These are phyloP conservation scores for Thunnus thynnus DNA, from an alignment of 2,113 vertebrate species.

Conservation along the genomic window DNA sequence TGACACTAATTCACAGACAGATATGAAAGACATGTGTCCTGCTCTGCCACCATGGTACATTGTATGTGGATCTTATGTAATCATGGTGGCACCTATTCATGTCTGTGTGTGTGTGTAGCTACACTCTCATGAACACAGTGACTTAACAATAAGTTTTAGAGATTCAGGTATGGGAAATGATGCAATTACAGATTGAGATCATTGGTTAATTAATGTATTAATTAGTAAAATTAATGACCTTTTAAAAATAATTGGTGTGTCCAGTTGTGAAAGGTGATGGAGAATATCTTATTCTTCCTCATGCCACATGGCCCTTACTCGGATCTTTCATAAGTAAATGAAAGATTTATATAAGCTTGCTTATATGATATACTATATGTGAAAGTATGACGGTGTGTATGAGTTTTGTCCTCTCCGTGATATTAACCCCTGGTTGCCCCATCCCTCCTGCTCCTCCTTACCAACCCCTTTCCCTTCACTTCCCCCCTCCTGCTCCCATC, in stretches of 20 bases:
- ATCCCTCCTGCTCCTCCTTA: conserved; percentile 27
- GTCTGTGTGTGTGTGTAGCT: not conserved
- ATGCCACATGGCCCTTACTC: not conserved
- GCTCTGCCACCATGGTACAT: conserved; percentile 3
- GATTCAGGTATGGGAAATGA: not conserved
- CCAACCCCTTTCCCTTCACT: conserved; percentile 5
- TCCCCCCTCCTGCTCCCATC: conserved; percentile 54
- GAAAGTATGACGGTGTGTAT: conserved; percentile 44
- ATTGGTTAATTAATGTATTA: not conserved
- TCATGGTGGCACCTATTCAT: not conserved
- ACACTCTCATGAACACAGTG: not conserved
- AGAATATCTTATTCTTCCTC: not conserved
- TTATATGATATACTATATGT: conserved; percentile 14
- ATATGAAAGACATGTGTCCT: not conserved
- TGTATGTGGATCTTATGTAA: not conserved
- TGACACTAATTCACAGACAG: not conserved
- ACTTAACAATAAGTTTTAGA: not conserved
- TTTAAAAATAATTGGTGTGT: not conserved
- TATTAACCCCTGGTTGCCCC: conserved; percentile 77
- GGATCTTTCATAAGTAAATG: conserved; percentile 37
- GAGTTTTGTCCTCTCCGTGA: conserved; percentile 62
- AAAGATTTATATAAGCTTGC: conserved; percentile 45
- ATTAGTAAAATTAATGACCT: not conserved
- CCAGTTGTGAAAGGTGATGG: not conserved
- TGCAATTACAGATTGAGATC: not conserved